Conservation (phyloP, 2,113 vertebrate genomes). For the Ariopsis seemanni region DNA sequence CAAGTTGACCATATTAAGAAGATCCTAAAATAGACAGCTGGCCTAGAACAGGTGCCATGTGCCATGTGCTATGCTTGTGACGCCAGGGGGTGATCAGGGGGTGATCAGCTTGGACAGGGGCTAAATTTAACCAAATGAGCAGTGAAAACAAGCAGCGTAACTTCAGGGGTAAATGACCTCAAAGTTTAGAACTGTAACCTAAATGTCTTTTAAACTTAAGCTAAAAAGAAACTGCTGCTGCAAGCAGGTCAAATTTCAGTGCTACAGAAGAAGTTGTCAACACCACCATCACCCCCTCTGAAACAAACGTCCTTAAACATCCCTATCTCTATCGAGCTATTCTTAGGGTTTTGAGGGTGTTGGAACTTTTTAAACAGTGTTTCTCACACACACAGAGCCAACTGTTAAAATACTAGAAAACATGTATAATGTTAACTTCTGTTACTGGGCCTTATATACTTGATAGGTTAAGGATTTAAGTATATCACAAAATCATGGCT, state of each 20-base stretch:
- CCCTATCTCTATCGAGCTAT: background rate
- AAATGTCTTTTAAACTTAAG: background rate
- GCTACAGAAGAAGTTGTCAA: background rate
- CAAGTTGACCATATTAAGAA: slow-evolving; percentile 81
- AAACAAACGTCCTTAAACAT: background rate
- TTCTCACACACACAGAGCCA: background rate
- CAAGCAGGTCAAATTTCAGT: background rate
- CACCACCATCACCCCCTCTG: background rate
- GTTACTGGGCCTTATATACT: background rate
- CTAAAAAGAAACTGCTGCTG: background rate
- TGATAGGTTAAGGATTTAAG: background rate
- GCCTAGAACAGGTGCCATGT: slow-evolving; percentile 86
- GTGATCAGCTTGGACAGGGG: slow-evolving; percentile 61
- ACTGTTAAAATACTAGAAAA: background rate
- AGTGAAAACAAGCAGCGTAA: slow-evolving; percentile 44
- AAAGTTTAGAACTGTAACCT: slow-evolving; percentile 14
- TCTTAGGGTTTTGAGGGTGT: background rate
- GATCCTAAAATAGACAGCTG: slow-evolving; percentile 86
- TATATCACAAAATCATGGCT: background rate
- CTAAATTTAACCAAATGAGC: slow-evolving; percentile 82
- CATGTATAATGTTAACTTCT: background rate
- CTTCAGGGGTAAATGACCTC: slow-evolving; percentile 37
- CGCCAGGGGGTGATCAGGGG: slow-evolving; percentile 55
- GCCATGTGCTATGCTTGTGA: slow-evolving; percentile 77
- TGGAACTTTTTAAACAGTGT: background rate